Evolutionary conservation across 2,113 vertebrate species (phyloP).

Genomic region (Clarias magur): DNA sequence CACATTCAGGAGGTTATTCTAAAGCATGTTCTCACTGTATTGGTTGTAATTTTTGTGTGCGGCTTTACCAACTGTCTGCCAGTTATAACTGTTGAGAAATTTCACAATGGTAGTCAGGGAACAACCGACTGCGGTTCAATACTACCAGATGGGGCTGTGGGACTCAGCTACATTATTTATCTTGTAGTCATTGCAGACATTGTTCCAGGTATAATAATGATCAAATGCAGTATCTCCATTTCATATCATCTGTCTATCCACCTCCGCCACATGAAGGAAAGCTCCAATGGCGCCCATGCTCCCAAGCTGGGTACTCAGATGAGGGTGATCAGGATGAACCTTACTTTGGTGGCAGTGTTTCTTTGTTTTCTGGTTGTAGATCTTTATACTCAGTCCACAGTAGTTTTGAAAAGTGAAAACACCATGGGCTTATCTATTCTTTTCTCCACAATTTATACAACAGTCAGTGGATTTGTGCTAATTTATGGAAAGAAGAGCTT

Average conservation of each 20-base stretch:
- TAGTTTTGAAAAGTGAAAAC: conserved; percentile 56
- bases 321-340: conserved; percentile 72
- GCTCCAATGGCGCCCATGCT: conserved; percentile 64
- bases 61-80: conserved; percentile 65
- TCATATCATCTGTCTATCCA: conserved; percentile 69
- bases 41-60: conserved; percentile 62
- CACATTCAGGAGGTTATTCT: conserved; percentile 66
- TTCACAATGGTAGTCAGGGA: not conserved
- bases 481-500: conserved; percentile 72
- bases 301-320: conserved; percentile 72
- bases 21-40: conserved; percentile 60
- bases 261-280: conserved; percentile 72
- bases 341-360: conserved; percentile 64
- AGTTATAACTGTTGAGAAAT: conserved; percentile 53
- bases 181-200: conserved; percentile 66
- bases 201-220: conserved; percentile 69
- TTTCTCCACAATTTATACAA: conserved; percentile 67
- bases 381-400: conserved; percentile 66
- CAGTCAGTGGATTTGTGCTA: conserved; percentile 61
- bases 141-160: conserved; percentile 20
- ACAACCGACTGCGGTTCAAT: conserved; percentile 60
- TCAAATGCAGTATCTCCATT: conserved; percentile 75
- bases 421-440: conserved; percentile 59
- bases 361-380: conserved; percentile 66
- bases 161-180: conserved; percentile 57